These are phyloP conservation scores for Delphinapterus leucas DNA, from an alignment of 2,113 vertebrate species.

Conservation along the genomic window DNA sequence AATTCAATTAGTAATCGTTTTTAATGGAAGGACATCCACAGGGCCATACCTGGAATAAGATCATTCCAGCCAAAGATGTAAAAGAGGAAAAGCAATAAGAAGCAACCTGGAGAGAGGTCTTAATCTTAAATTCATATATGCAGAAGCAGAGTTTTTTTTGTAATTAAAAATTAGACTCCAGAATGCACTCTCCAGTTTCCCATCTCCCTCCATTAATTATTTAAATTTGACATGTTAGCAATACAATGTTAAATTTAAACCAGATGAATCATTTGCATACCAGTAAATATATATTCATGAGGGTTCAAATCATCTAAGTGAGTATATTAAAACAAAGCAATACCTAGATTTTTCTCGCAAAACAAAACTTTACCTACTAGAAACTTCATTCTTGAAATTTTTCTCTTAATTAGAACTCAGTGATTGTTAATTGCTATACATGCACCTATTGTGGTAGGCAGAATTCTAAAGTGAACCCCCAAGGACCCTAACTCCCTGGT, in stretches of 20 bases:
- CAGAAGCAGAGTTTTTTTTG: not conserved
- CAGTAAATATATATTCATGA: conserved; percentile 9
- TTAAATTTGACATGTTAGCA: conserved; percentile 43
- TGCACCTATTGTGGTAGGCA: not conserved
- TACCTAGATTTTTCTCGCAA: not conserved
- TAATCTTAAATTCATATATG: conserved; percentile 19
- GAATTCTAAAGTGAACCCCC: not conserved
- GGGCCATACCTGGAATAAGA: not conserved
- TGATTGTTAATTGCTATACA: not conserved
- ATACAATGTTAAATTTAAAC: conserved; percentile 40
- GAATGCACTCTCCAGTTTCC: not conserved
- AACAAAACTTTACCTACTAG: not conserved
- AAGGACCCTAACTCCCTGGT: not conserved
- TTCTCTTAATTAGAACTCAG: not conserved
- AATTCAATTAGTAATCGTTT: not conserved
- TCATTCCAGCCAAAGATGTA: not conserved
- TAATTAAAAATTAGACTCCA: conserved; percentile 22
- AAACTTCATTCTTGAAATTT: not conserved
- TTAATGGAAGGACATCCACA: not conserved
- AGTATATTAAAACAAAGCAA: conserved; percentile 36
- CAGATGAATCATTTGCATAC: not conserved
- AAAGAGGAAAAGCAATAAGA: not conserved
- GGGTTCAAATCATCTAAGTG: not conserved
- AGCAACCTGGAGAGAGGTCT: not conserved
- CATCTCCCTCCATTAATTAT: conserved; percentile 7